Evolutionary conservation across 2,797 vertebrate genomes (phyloP).

Genomic region (Cossypha dichroa): DNA sequence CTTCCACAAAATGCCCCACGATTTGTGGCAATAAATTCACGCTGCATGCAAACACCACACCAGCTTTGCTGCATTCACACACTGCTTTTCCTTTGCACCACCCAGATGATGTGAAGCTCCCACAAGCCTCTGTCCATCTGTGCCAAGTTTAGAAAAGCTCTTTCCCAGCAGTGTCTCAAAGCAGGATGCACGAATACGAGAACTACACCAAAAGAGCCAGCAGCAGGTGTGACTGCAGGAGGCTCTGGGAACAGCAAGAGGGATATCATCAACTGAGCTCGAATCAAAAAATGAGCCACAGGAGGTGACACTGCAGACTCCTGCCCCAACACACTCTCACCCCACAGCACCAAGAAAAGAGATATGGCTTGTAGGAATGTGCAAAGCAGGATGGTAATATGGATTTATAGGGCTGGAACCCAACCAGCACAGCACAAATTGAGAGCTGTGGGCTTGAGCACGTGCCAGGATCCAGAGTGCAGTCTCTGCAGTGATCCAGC

Average conservation of each 20-base stretch:
- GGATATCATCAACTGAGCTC: background rate
- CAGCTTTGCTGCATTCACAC: background rate
- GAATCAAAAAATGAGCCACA: background rate
- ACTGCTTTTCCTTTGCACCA: background rate
- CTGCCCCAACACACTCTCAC: constrained; percentile 23
- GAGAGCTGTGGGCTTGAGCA: constrained; percentile 13
- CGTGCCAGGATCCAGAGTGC: constrained; percentile 15
- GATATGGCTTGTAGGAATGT: background rate
- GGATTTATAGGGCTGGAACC: constrained; percentile 35
- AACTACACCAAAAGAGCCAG: constrained; percentile 7
- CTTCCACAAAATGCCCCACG: background rate
- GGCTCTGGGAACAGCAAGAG: constrained; percentile 14
- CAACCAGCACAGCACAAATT: background rate
- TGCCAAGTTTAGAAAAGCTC: constrained; percentile 43
- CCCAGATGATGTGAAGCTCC: constrained; percentile 6
- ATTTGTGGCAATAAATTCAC: background rate
- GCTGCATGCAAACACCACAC: background rate
- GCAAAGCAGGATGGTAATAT: background rate
- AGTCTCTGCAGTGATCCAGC: constrained; percentile 1
- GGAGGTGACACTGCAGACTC: constrained; percentile 38
- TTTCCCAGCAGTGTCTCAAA: background rate
- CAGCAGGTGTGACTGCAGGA: constrained; percentile 45
- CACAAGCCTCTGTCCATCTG: constrained; percentile 10
- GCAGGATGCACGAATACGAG: background rate
- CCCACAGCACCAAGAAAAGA: background rate